Conservation (phyloP, 2,797 vertebrate species). For the Lepus townsendii region DNA sequence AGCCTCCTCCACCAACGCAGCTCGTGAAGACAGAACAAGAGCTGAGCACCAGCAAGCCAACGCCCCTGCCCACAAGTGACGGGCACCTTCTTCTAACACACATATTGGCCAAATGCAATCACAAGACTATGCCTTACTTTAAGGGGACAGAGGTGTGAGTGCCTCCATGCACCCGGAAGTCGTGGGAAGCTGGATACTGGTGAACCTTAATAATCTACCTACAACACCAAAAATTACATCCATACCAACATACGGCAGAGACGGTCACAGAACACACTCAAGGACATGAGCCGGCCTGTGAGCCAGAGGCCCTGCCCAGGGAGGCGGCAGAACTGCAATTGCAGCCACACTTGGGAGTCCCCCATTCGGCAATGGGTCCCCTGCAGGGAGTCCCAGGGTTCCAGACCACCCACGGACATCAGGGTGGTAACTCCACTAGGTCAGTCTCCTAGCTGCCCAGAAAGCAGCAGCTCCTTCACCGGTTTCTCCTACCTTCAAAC, state of each 20-base stretch:
- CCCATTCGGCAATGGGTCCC: background rate
- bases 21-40: background rate
- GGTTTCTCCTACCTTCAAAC: background rate
- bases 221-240: constrained; percentile 54
- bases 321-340: background rate
- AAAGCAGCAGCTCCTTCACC: background rate
- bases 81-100: constrained; percentile 3
- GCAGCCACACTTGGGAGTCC: background rate
- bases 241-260: background rate
- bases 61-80: background rate
- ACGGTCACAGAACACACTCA: constrained; percentile 9
- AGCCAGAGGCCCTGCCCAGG: background rate
- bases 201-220: background rate
- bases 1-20: background rate
- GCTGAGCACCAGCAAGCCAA: background rate
- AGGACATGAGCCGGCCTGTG: background rate
- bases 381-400: background rate
- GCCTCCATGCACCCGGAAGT: background rate
- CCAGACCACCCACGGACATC: background rate
- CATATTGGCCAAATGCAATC: background rate
- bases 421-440: background rate
- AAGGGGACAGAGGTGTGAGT: background rate
- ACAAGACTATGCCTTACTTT: background rate
- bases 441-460: background rate
- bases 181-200: background rate